phyloP scores from a whole-genome alignment of 2,888 invertebrate species.

The Torymus tubicola region DNA sequence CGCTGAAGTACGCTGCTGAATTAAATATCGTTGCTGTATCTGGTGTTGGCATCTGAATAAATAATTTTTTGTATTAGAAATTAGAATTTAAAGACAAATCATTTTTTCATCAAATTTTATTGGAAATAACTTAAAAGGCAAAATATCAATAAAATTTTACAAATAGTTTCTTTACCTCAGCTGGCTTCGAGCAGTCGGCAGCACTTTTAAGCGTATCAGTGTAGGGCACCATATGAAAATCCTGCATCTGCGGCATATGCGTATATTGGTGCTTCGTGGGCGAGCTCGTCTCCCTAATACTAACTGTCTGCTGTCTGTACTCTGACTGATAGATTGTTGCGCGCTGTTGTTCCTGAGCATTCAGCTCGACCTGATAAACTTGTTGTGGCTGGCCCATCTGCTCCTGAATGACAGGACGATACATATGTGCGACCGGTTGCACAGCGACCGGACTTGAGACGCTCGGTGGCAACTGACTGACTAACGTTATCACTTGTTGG shows the following conservation, averaged over 20 bases:
- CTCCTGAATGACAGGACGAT: slow-evolving; percentile 25
- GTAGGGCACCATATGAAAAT: slow-evolving; percentile 23
- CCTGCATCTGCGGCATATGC: slow-evolving; percentile 54
- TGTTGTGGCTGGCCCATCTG: slow-evolving; percentile 37
- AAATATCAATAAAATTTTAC: not conserved
- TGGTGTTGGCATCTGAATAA: slow-evolving; percentile 62
- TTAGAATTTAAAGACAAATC: not conserved
- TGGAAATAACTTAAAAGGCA: not conserved
- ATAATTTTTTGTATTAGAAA: not conserved
- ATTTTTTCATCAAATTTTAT: too few species aligned
- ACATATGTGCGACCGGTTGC: slow-evolving; percentile 61
- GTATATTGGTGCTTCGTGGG: slow-evolving; percentile 47
- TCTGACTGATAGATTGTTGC: slow-evolving; percentile 4
- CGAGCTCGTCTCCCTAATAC: slow-evolving; percentile 35
- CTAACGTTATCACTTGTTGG: slow-evolving; percentile 69
- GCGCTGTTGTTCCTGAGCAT: slow-evolving; percentile 27
- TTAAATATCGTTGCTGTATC: slow-evolving; percentile 70
- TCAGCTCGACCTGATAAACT: slow-evolving; percentile 19
- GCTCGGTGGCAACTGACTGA: slow-evolving; percentile 68
- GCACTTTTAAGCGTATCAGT: slow-evolving; percentile 23
- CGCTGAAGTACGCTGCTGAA: slow-evolving; percentile 73
- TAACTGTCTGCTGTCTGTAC: slow-evolving; percentile 36
- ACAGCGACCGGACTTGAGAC: slow-evolving; percentile 71
- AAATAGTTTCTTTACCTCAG: slow-evolving; percentile 26
- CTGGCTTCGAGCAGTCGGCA: slow-evolving; percentile 33